These are phyloP conservation scores for Allolobophora icterica DNA, from an alignment of 2,888 invertebrate species.

Conservation along the genomic window DNA sequence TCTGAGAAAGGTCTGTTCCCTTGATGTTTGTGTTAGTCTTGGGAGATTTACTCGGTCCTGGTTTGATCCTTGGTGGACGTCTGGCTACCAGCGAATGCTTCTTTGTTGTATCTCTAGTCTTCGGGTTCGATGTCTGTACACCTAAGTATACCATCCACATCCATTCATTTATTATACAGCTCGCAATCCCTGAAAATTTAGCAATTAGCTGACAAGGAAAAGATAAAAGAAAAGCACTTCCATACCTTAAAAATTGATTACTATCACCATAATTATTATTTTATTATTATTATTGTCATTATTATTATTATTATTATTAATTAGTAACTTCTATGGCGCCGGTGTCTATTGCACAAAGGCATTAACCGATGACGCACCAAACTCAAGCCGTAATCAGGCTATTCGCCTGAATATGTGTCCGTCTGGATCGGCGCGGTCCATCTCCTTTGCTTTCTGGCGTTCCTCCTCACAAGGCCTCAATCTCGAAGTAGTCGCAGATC, in stretches of 20 bases:
- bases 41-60: not conserved
- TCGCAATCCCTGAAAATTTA: not conserved
- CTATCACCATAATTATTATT: too few species aligned
- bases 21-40: not conserved
- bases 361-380: too few species aligned
- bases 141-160: not conserved
- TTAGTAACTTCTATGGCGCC: too few species aligned
- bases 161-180: not conserved
- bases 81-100: not conserved
- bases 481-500: not conserved
- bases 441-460: conserved; percentile 79
- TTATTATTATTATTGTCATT: too few species aligned
- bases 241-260: too few species aligned
- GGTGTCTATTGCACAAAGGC: too few species aligned
- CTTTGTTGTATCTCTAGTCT: not conserved
- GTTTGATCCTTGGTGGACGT: not conserved
- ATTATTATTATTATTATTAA: too few species aligned
- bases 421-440: conserved; percentile 71
- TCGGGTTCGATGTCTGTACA: not conserved
- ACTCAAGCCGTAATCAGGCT: too few species aligned
- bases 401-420: conserved; percentile 65
- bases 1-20: not conserved
- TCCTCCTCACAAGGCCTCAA: conserved; percentile 68
- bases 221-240: not conserved
- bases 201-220: not conserved